A percentile compares a stretch with the other conserved stretches of the same genome.
Evolutionary conservation across 2,888 invertebrate genomes (phyloP).

Genomic region (Marasmarcha lunaedactyla): DNA sequence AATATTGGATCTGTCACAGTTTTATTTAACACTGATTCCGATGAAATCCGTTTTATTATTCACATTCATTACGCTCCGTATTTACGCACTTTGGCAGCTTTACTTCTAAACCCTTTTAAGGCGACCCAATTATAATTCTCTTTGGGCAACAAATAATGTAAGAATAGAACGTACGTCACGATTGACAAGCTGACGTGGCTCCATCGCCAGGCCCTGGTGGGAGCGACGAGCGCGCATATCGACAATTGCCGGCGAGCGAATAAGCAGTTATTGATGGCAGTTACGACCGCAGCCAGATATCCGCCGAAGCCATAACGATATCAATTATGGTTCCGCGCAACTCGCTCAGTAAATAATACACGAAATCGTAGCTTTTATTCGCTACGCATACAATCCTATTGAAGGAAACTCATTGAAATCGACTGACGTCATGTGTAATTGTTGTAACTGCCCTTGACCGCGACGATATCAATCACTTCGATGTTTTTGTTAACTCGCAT

Average conservation of each 20-base stretch:
- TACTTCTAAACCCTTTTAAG: no score
- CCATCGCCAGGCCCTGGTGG: conserved; percentile 15
- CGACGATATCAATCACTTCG: conserved; percentile 17
- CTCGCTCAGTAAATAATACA: conserved; percentile 21
- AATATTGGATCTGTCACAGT: no score
- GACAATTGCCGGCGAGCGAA: conserved; percentile 51
- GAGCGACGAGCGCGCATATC: conserved; percentile 32
- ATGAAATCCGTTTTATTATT: no score
- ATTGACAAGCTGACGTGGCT: no score
- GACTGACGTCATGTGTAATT: not conserved
- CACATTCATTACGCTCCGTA: no score
- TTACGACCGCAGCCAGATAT: conserved; percentile 36
- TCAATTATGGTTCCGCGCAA: conserved; percentile 24
- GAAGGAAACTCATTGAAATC: not conserved
- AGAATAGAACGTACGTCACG: no score
- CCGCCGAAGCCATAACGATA: conserved; percentile 31
- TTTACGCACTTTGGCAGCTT: no score
- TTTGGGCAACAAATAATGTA: no score
- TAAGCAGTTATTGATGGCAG: conserved; percentile 57
- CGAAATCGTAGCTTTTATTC: no score
- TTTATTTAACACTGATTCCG: no score
- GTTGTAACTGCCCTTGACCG: conserved; percentile 18
- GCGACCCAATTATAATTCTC: no score
- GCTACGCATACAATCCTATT: no score
- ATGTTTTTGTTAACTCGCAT: conserved; percentile 11